Evolutionary conservation across 2,888 invertebrate species (phyloP), one percentile per base, ranked within the genome.

Genomic region (Hartigia nigra): DNA sequence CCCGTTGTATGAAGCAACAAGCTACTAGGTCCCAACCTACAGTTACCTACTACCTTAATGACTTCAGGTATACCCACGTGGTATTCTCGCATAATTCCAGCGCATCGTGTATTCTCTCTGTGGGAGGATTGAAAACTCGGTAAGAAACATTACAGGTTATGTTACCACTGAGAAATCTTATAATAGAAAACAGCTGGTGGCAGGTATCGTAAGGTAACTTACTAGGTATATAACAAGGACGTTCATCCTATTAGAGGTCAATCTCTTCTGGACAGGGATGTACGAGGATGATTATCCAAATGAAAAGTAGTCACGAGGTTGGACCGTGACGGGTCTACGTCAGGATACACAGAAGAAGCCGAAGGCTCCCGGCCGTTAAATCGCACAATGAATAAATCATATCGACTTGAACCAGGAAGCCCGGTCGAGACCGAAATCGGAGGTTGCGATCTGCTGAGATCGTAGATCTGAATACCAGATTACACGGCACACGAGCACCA

Each of bases 391-490:
- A 72, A 72, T 72, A 72, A 72, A 72, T 72, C 72, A 72, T 72
- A 72, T 72, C 31, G 31, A 14, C 72, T 31, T 14, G 72, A 72
- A 72, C 72, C 72, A 72, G 72, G 72, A 72, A 72, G 72, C 72
- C 72, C 32, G 72, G 12, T 72, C 12, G 72, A 12, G 72, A 72
- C 72, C 72, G 31, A 72, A 72, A 72, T 72, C 72, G 72, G 72
- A 72, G 72, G 72, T 72, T 72, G 34, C 72, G 72, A 72, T 72
- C 72, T 72, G 34, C 23, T 34, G 34, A 72, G 72, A 72, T 72
- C 72, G 72, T 12, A 72, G 72, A 72, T 72, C 72, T 72, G 72
- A 72, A 72, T 72, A 72, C 72, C 72, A 72, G 72, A 72, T 72
- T 72, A 72, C 72, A 72, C 12, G 72, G 72, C 72, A 34, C 72